Evolutionary conservation across 2,797 vertebrate species (phyloP).

Genomic region (Anomalospiza imberbis): DNA sequence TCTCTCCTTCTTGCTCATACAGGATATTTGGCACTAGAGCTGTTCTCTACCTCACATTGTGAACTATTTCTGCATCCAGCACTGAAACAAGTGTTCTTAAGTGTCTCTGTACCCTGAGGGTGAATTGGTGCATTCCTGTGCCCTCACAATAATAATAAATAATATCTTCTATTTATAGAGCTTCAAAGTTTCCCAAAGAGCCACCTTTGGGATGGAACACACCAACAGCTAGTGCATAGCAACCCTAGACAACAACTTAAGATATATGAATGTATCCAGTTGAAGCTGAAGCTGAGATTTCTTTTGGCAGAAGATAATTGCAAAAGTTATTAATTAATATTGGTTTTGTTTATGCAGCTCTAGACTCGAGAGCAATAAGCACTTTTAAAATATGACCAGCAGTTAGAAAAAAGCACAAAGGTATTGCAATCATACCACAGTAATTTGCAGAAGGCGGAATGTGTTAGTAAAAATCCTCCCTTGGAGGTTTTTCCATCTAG

Average conservation of each 20-base stretch:
- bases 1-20: not conserved
- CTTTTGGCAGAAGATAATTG: conserved; percentile 42
- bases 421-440: not conserved
- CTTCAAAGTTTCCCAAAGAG: conserved; percentile 15
- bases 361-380: conserved; percentile 10
- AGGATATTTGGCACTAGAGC: not conserved
- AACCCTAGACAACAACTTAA: conserved; percentile 12
- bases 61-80: not conserved
- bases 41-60: not conserved
- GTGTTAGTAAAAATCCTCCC: conserved; percentile 18
- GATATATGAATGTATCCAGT: not conserved
- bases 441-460: conserved; percentile 45
- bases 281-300: conserved; percentile 38
- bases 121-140: not conserved
- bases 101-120: not conserved
- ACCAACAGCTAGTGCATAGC: not conserved
- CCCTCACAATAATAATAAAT: not conserved
- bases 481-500: not conserved
- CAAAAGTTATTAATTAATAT: conserved; percentile 56
- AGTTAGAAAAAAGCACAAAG: not conserved
- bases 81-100: not conserved
- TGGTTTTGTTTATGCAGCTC: conserved; percentile 9
- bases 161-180: conserved; percentile 49
- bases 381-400: not conserved
- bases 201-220: not conserved